These are phyloP conservation scores for Campoletis sonorensis DNA, from an alignment of 1,140 invertebrate species.

Conservation along the genomic window DNA sequence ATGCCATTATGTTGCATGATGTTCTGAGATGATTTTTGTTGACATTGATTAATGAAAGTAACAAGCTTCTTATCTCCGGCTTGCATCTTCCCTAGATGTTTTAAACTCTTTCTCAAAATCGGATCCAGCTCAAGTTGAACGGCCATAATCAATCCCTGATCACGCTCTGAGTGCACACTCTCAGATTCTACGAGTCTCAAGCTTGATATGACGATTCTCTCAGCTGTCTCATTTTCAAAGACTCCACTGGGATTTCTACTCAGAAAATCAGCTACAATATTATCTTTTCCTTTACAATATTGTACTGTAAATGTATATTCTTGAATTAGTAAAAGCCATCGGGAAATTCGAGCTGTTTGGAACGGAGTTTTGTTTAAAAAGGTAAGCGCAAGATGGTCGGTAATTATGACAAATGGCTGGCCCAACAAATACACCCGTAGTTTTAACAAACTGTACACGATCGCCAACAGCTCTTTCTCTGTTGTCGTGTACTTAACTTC, in stretches of 20 bases:
- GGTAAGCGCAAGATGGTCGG: constrained; percentile 73
- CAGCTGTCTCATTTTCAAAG: background rate
- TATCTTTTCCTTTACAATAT: constrained; percentile 11
- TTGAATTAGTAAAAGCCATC: constrained; percentile 63
- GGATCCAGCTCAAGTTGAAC: constrained; percentile 21
- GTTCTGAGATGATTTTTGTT: background rate
- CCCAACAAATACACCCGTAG: constrained; percentile 57
- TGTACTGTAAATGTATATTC: constrained; percentile 28
- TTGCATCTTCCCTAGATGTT: constrained; percentile 39
- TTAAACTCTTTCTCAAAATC: constrained; percentile 19
- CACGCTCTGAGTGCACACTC: background rate
- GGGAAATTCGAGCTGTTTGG: constrained; percentile 65
- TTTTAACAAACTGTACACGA: constrained; percentile 63
- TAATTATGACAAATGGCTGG: constrained; percentile 64
- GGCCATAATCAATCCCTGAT: constrained; percentile 11
- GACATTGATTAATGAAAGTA: background rate
- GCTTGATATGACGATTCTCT: background rate
- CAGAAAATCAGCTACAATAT: constrained; percentile 15
- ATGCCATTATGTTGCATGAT: background rate
- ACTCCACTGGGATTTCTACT: constrained; percentile 3
- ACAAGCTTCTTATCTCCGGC: background rate
- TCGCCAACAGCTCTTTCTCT: constrained; percentile 64
- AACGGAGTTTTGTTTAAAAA: constrained; percentile 71
- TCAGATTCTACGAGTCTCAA: background rate
- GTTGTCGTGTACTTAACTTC: constrained; percentile 52